phyloP scores from a whole-genome alignment of 2,888 invertebrate genomes.

The Ceramica pisi region DNA sequence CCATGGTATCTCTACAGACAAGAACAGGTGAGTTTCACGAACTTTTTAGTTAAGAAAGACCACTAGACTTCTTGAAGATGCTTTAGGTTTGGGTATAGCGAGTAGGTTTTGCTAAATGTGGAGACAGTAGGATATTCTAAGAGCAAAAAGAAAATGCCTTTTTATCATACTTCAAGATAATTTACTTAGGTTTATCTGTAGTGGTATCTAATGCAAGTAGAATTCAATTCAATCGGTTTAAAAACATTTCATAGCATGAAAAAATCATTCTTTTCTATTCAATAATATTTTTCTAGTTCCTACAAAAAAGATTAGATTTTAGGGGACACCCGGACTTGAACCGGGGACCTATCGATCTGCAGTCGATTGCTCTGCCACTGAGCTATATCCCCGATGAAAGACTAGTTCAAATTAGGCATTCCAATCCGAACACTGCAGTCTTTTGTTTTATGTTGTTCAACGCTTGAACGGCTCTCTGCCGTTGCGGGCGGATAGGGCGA shows the following conservation, averaged over 20 bases:
- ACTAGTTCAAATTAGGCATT: conserved; percentile 3
- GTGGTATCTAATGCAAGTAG: too few species aligned
- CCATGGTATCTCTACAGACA: conserved; percentile 96
- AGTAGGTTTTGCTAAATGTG: too few species aligned
- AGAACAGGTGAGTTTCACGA: conserved; percentile 92
- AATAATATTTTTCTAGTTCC: not conserved
- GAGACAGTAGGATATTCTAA: too few species aligned
- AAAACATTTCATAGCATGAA: not conserved
- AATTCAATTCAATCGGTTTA: not conserved
- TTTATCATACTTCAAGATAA: too few species aligned
- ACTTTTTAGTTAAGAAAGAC: not conserved
- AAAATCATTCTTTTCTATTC: not conserved
- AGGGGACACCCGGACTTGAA: conserved; percentile 89
- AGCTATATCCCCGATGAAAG: conserved; percentile 81
- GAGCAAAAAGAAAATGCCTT: too few species aligned
- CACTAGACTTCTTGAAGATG: too few species aligned
- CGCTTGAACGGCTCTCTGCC: conserved; percentile 5
- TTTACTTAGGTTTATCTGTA: too few species aligned
- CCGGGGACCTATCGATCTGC: conserved; percentile 90
- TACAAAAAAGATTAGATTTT: conserved; percentile 85
- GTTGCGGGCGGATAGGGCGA: not conserved
- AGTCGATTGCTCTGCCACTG: conserved; percentile 90
- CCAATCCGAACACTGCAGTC: conserved; percentile 10
- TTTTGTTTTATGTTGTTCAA: conserved; percentile 48
- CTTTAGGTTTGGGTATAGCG: too few species aligned